These are phyloP conservation scores for Argyrosomus japonicus DNA, from an alignment of 2,113 vertebrate genomes.

Conservation along the genomic window DNA sequence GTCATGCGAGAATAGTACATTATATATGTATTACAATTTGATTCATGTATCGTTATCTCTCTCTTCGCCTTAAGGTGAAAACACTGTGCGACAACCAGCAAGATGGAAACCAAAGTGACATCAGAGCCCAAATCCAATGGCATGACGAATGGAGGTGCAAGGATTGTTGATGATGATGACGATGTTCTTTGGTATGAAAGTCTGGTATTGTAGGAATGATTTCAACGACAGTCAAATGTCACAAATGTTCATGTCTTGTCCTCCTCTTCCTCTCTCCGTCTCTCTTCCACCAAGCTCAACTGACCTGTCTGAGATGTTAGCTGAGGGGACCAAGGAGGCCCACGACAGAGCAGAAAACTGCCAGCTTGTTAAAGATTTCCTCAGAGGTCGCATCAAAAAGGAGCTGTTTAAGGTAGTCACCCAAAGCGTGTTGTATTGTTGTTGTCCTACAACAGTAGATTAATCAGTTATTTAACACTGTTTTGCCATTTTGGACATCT, in stretches of 20 bases:
- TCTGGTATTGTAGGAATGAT: neutral
- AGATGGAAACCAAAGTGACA: slow-evolving; percentile 46
- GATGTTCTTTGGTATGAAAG: slow-evolving; percentile 58
- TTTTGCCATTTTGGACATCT: neutral
- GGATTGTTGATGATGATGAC: slow-evolving; percentile 47
- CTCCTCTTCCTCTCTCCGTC: accelerated
- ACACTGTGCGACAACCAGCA: neutral
- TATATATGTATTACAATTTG: neutral
- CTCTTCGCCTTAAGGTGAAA: neutral
- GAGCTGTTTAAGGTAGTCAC: slow-evolving; percentile 89
- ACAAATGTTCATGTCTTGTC: neutral
- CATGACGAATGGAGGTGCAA: slow-evolving; percentile 21
- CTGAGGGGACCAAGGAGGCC: slow-evolving; percentile 90
- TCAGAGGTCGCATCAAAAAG: slow-evolving; percentile 88
- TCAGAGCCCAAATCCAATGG: slow-evolving; percentile 11
- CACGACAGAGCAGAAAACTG: slow-evolving; percentile 89
- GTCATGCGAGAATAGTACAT: too few species aligned
- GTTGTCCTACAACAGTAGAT: neutral
- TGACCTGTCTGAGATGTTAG: slow-evolving; percentile 90
- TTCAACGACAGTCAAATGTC: neutral
- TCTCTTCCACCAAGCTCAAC: slow-evolving; percentile 77
- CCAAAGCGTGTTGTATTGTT: neutral
- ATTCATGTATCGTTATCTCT: slow-evolving; percentile 1
- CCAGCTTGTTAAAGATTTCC: slow-evolving; percentile 91
- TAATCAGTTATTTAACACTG: neutral